A percentile compares a stretch with the other conserved stretches of the same genome.
phyloP scores from a whole-genome alignment of 2,797 vertebrate species.

The Remorina albescens region DNA sequence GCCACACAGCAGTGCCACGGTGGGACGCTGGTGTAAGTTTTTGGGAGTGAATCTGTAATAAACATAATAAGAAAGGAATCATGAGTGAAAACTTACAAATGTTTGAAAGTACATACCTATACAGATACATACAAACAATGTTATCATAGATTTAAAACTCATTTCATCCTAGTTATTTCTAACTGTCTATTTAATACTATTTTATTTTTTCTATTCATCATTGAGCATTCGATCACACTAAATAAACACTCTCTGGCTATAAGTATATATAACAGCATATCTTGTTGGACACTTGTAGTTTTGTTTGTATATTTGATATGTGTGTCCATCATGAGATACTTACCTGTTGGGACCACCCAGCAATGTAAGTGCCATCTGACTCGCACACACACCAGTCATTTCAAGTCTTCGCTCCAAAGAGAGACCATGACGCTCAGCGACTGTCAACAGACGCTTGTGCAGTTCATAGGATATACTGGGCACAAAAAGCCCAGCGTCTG shows the following conservation, averaged over 20 bases:
- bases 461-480: constrained; percentile 94
- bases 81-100: neutral
- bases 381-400: constrained; percentile 97
- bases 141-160: neutral
- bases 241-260: neutral
- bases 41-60: constrained; percentile 93
- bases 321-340: constrained; percentile 2
- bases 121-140: too few species aligned
- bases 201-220: neutral
- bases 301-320: neutral
- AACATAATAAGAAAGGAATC: neutral
- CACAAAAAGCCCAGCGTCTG: constrained; percentile 92
- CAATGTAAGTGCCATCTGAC: constrained; percentile 97
- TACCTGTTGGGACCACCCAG: constrained; percentile 98
- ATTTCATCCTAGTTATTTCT: neutral
- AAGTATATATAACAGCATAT: neutral
- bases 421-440: constrained; percentile 93
- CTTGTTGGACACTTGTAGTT: neutral
- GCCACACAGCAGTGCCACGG: constrained; percentile 94
- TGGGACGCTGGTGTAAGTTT: constrained; percentile 97
- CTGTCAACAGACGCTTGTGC: constrained; percentile 92
- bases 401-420: constrained; percentile 94
- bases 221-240: neutral
- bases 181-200: neutral
- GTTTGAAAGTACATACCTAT: too few species aligned